Evolutionary conservation across 2,113 vertebrate species (phyloP), one percentile per base, ranked within the genome.

Genomic region (Columbina picui): DNA sequence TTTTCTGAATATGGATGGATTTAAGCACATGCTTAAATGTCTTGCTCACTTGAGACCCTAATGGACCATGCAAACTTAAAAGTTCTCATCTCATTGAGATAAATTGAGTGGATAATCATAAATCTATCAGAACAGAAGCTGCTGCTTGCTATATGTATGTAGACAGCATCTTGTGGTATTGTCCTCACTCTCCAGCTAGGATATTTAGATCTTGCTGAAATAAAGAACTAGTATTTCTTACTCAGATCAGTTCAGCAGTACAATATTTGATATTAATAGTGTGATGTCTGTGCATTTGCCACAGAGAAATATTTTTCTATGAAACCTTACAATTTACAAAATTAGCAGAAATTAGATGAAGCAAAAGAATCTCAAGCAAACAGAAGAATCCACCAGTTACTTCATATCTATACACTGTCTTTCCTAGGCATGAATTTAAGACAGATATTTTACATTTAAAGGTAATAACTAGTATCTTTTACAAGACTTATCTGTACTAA

Each of bases 81-180:
- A 87, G 84, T 94, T 96, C 61, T 59, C 27, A 43, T 86, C 68
- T 95, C 89, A 94, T 94, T 94, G 91, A 95, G 93, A 96, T 92
- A 93, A 94, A 95, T 94, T 68, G 68, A 52, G 68, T 78, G 60
- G 59, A 78, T 95, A 90, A 92, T 91, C 47, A 76, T 77, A 94
- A 82, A 94, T 96, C 87, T 57, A 86, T 90, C 82, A 90, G 79
- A 76, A 83, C 14, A 83, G 55, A 84, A 92, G 82, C 75, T 90
- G 47, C 47, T 91, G 17, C 76, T 93, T 12, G 6, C 38, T 88
- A 38, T 34, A 3, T 59, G n/a, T n/a, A 5, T 22, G 19, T 68
- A 56, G 38, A 43, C 26, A 92, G 39, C 12, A 71, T 22, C 56
- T 60, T 49, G 26, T 50, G 56, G 10, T 14, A 13, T 52, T 73